Evolutionary conservation across 2,888 invertebrate genomes (phyloP).

Genomic region (Netelia virgata): DNA sequence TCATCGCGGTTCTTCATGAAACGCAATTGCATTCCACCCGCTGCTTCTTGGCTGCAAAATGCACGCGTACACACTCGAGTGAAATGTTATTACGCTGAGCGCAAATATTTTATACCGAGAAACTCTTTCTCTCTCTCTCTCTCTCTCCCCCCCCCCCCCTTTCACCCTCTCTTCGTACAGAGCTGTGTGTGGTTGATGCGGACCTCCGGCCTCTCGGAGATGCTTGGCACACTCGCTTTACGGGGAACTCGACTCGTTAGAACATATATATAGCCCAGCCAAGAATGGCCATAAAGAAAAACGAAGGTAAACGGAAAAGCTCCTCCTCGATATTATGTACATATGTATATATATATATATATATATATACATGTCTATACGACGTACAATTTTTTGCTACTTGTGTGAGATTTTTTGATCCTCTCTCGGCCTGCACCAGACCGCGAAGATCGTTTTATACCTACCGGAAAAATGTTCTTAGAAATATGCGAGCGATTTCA

Average conservation of each 20-base stretch:
- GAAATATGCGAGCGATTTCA: no score
- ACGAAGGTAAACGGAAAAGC: constrained; percentile 47
- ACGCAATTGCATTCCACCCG: constrained; percentile 55
- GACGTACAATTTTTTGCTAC: neutral
- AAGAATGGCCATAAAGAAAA: constrained; percentile 48
- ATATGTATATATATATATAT: neutral
- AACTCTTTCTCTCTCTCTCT: constrained; percentile 9
- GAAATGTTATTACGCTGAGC: constrained; percentile 60
- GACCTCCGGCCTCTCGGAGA: constrained; percentile 4
- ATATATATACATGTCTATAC: neutral
- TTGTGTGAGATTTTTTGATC: neutral
- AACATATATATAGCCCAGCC: constrained; percentile 26
- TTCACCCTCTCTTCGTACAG: neutral
- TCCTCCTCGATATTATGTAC: neutral
- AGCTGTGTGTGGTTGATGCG: constrained; percentile 4
- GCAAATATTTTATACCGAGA: constrained; percentile 54
- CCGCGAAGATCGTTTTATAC: no score
- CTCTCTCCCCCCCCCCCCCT: constrained; percentile 16
- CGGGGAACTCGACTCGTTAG: constrained; percentile 48
- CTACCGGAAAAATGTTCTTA: no score
- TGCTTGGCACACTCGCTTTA: constrained; percentile 37
- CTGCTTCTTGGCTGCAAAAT: constrained; percentile 32
- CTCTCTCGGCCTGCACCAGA: neutral
- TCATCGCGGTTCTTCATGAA: constrained; percentile 43
- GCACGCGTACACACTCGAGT: constrained; percentile 55